A percentile compares a stretch with the other conserved stretches of the same genome.
Conservation (phyloP, 2,797 vertebrate genomes). For the Microchirus variegatus region DNA sequence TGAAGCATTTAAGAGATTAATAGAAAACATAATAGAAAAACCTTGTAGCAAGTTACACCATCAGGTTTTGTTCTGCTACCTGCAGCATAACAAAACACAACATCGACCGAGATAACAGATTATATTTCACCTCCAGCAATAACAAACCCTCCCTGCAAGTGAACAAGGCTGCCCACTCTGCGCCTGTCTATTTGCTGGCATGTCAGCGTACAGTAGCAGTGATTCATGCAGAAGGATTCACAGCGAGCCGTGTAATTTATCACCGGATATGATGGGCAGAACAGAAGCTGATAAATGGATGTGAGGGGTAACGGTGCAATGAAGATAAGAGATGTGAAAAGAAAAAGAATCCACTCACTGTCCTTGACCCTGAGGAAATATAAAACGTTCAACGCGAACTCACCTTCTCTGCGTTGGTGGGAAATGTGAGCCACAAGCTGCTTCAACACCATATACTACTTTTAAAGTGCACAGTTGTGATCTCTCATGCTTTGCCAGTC, state of each 20-base stretch:
- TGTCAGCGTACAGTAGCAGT: slow-evolving; percentile 19
- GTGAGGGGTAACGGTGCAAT: slow-evolving; percentile 34
- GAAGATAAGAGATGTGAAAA: slow-evolving; percentile 33
- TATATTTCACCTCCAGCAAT: background rate
- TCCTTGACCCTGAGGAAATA: slow-evolving; percentile 46
- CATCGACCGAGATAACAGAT: background rate
- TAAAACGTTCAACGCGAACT: background rate
- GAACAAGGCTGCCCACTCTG: background rate
- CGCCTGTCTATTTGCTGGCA: slow-evolving; percentile 8
- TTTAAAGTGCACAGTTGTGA: slow-evolving; percentile 23
- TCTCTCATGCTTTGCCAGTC: slow-evolving; percentile 19
- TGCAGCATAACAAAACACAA: too few relatives aligned
- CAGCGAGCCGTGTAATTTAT: slow-evolving; percentile 44
- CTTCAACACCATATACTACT: background rate
- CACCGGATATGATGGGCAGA: slow-evolving; percentile 37
- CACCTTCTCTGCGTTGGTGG: slow-evolving; percentile 29
- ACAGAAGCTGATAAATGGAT: slow-evolving; percentile 47
- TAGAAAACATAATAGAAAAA: background rate
- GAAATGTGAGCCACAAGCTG: slow-evolving; percentile 18
- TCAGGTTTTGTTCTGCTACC: too few relatives aligned
- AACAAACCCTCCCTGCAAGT: background rate
- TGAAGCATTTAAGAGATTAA: background rate
- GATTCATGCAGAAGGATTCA: slow-evolving; percentile 41
- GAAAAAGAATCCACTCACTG: slow-evolving; percentile 5
- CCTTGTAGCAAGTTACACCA: too few relatives aligned